Conservation (phyloP, 1,140 invertebrate genomes). For the Dreissena rostriformis region DNA sequence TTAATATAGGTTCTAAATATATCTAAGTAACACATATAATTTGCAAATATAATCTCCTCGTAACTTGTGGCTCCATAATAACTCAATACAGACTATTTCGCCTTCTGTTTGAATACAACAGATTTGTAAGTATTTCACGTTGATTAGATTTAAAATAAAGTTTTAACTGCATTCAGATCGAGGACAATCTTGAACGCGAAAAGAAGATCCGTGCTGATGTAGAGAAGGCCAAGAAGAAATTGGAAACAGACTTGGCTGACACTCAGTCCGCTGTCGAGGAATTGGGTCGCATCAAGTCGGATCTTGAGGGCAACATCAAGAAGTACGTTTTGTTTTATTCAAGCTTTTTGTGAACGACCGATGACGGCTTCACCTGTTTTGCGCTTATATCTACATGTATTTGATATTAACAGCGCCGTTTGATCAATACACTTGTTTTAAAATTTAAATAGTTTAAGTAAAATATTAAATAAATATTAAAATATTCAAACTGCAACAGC, state of each 20-base stretch:
- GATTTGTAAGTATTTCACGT: no score
- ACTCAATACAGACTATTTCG: not conserved
- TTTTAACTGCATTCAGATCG: constrained; percentile 83
- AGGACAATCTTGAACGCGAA: constrained; percentile 98
- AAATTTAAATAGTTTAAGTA: not conserved
- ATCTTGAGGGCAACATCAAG: constrained; percentile 91
- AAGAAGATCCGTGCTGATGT: constrained; percentile 98
- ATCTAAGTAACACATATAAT: not conserved
- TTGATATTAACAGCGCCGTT: not conserved
- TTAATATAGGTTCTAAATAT: no score
- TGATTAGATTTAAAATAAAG: no score
- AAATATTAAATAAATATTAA: not conserved
- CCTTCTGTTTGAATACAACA: not conserved
- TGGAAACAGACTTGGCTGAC: constrained; percentile 98
- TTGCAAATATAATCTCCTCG: not conserved
- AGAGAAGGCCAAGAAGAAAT: constrained; percentile 95
- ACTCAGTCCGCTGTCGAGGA: constrained; percentile 98
- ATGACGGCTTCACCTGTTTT: not conserved
- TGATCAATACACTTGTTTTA: not conserved
- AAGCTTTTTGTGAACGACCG: not conserved
- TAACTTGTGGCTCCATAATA: not conserved
- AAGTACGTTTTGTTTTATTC: constrained; percentile 51
- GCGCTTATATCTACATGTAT: not conserved
- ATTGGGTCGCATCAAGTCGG: constrained; percentile 98
- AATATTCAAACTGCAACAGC: not conserved